Evolutionary conservation across 2,888 invertebrate genomes (phyloP), one percentile per base, ranked within the genome.

Genomic region (Drosophila neonasuta): DNA sequence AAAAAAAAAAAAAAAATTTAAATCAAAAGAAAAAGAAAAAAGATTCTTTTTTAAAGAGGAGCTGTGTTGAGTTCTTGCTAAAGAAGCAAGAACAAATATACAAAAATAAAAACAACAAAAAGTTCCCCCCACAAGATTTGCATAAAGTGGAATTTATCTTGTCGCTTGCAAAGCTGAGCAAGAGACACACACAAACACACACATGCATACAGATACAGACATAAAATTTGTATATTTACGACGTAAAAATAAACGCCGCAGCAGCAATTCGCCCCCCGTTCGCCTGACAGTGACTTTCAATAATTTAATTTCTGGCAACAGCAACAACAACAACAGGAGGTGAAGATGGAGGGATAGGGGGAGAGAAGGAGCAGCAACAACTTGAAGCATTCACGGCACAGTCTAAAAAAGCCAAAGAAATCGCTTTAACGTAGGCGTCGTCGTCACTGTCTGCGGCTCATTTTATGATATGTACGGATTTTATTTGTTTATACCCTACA

Each of bases 181-280:
- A 56, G 45, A 50, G 20, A 50, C 57, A 54, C 17, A 45, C 10
- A 46, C 15, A 44, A 24, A 24, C 45, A 45, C 39, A 42, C 15
- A 52, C 41, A 68, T 15, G 32, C 17, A 52, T 55, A 68, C 24
- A 60, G 45, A 63, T 52, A 58, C 68, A 77, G 65, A 75, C 66
- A 85, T 79, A 68, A 70, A 82, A 87, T 82, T 87, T 82, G 77
- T 80, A 80, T 87, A 87, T 83, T 83, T 87, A 85, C 86, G 87
- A 85, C 87, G 86, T 85, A 81, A 82, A 87, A 85, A 87, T 86
- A 81, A 81, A 81, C 71, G 77, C 65, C 65, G 55, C 44, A 32
- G 42, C 32, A 32, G 52, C 32, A 44, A 39, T 46, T 36, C 34
- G 17, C 39, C 17, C 39, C 30, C 32, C 32, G 39, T 11, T 42